A percentile compares a stretch with the other conserved stretches of the same genome.
phyloP scores from a whole-genome alignment of 2,113 vertebrate genomes.

The Siniperca knerii region DNA sequence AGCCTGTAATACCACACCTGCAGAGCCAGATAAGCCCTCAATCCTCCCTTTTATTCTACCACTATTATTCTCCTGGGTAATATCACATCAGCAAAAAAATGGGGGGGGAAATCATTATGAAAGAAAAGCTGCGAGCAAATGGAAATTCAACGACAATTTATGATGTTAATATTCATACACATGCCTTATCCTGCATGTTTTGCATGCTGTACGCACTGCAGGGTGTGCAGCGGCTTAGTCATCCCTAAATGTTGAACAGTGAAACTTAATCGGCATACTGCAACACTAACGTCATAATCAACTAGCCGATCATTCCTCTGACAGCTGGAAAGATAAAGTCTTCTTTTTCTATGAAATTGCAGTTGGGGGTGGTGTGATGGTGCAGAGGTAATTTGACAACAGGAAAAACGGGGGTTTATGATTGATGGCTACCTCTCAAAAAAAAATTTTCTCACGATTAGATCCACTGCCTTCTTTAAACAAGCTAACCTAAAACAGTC shows the following conservation, averaged over 20 bases:
- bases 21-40: constrained; percentile 72
- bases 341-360: constrained; percentile 48
- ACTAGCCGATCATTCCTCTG: constrained; percentile 59
- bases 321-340: constrained; percentile 61
- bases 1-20: constrained; percentile 73
- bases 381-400: constrained; percentile 62
- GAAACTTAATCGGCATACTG: constrained; percentile 24
- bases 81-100: constrained; percentile 49
- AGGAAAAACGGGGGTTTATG: constrained; percentile 47
- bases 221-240: constrained; percentile 16
- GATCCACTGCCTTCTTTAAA: constrained; percentile 58
- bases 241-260: constrained; percentile 32
- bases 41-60: constrained; percentile 64
- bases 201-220: constrained; percentile 26
- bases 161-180: constrained; percentile 46
- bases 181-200: constrained; percentile 30
- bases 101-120: constrained; percentile 42
- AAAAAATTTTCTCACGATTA: constrained; percentile 41
- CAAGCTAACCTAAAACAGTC: constrained; percentile 64
- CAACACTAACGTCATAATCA: constrained; percentile 59
- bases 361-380: constrained; percentile 43
- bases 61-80: constrained; percentile 57
- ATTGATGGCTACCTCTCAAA: constrained; percentile 54
- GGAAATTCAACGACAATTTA: constrained; percentile 39
- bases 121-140: constrained; percentile 48